Percentiles rank a stretch among this genome's conserved stretches.
phyloP scores from a whole-genome alignment of 2,888 invertebrate genomes.

The Coenonympha glycerion region DNA sequence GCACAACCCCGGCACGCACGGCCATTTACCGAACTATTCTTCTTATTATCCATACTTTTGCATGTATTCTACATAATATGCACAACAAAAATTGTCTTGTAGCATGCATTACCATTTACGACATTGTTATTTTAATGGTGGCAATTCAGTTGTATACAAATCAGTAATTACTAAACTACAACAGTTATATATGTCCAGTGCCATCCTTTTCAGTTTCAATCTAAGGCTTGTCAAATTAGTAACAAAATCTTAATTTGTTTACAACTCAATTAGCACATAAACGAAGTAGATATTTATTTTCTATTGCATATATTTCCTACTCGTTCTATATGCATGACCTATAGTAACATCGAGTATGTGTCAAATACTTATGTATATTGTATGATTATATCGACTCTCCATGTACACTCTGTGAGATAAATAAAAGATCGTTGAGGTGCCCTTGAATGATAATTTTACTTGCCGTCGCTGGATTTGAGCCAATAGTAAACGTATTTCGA shows the following conservation, averaged over 20 bases:
- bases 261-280: too few relatives aligned
- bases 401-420: slow-evolving; percentile 19
- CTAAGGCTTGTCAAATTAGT: too few relatives aligned
- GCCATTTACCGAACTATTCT: too few relatives aligned
- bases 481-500: slow-evolving; percentile 28
- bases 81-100: slow-evolving; percentile 20
- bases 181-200: too few relatives aligned
- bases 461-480: slow-evolving; percentile 27
- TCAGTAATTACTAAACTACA: too few relatives aligned
- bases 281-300: too few relatives aligned
- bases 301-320: not conserved
- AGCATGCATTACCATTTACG: slow-evolving; percentile 16
- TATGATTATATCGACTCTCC: slow-evolving; percentile 11
- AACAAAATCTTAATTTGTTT: too few relatives aligned
- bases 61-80: slow-evolving; percentile 22
- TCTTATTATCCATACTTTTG: slow-evolving; percentile 19
- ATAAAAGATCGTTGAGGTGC: slow-evolving; percentile 26
- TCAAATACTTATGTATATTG: slow-evolving; percentile 12
- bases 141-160: too few relatives aligned
- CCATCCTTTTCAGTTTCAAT: too few relatives aligned
- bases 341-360: slow-evolving; percentile 5
- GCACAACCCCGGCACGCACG: slow-evolving; percentile 42
- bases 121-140: too few relatives aligned
- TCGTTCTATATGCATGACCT: too few relatives aligned
- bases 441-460: slow-evolving; percentile 33